Evolutionary conservation across 1,140 invertebrate genomes (phyloP), one percentile per base, ranked within the genome.

Genomic region (Patella vulgata): DNA sequence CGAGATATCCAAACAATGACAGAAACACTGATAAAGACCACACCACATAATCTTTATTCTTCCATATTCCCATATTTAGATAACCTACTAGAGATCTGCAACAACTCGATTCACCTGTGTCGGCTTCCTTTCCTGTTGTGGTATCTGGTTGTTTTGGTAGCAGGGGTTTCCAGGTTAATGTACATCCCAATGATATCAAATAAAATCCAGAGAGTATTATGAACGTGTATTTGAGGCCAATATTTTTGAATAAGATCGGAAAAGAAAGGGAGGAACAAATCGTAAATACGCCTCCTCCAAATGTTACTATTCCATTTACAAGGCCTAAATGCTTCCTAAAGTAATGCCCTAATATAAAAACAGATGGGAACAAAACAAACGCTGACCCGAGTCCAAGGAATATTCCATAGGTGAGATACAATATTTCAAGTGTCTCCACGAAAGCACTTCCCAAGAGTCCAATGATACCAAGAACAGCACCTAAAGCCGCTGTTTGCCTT

Each of bases 1-100:
- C 92, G 75, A 96, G 95, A 79, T 96, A 96, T 21, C 94, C 93
- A 66, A 95, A 93, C 0, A 96, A 82, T 25, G 92, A 91, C 0
- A 92, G 83, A 0, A 93, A 92, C 71, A 95, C 91, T 1, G 90
- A 90, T 12, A 91, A 75, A 0, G 91, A 89, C 94, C 94, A 96
- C 12, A 93, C 87, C 11, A 92, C 88, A 75, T 94, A 96, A 71
- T 89, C 89, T 69, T 87, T 90, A 44, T 89, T 90, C 68, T 88
- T 91, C 91, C 92, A 94, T 62, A 94, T 36, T 8, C 33, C 14
- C 6, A 36, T 14, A 36, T 36, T 36, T 8, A 36, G 33, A 36
- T 36, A 36, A n/a, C n/a, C n/a, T 36, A 8, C 14, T 36, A 5
- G 5, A 14, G 33, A 8, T 14, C 33, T 8, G 6, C 6, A 46